Base-by-base conservation (phyloP, 1,140 invertebrate genomes). In the Lordiphosa clarofinis region DNA sequence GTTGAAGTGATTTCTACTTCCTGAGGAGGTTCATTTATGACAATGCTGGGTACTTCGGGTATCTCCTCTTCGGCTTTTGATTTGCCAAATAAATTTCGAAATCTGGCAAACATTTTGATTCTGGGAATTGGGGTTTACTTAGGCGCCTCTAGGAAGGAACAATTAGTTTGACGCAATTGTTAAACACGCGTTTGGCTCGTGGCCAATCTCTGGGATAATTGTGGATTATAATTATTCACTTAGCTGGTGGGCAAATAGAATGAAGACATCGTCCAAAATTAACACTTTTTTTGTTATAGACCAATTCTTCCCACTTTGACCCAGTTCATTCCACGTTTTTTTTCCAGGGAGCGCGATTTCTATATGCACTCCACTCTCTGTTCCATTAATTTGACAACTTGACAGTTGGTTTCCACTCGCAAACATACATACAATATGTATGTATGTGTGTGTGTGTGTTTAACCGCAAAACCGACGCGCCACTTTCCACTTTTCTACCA, bases 1-100 rank as follows among this genome's bases (percentile, higher is more conserved):
- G n/a, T n/a, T n/a, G 44, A 12, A 24, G n/a, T 38, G 13, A 8
- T 47, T 31, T 47, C 43, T 0, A 49, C 48, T 31, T 64, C 59
- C 0, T 21, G 13, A 13, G 73, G 61, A 1, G 56, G 54, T 6
- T 71, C 75, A 4, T 56, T 53, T 1, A 81, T 72, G 8, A 82
- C 67, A 59, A 81, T 81, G 13, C 49, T 76, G 39, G 76, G 76
- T 35, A 81, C 59, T 4, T 60, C 47, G 13, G 36, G 1, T 36
- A 11, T 13, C 28, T 44, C 66, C 2, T 63, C 75, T 0, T 76
- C 72, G 8, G 59, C 57, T 56, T 82, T 87, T 6, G 75, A 56
- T 69, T 86, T 87, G 52, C 69, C 81, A 73, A 87, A 87, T 42
- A 87, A 57, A 73, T 87, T 87, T 35, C 86, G 86, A 86, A 87